phyloP scores from a whole-genome alignment of 2,888 invertebrate genomes.

The Acanthopleura granulata region DNA sequence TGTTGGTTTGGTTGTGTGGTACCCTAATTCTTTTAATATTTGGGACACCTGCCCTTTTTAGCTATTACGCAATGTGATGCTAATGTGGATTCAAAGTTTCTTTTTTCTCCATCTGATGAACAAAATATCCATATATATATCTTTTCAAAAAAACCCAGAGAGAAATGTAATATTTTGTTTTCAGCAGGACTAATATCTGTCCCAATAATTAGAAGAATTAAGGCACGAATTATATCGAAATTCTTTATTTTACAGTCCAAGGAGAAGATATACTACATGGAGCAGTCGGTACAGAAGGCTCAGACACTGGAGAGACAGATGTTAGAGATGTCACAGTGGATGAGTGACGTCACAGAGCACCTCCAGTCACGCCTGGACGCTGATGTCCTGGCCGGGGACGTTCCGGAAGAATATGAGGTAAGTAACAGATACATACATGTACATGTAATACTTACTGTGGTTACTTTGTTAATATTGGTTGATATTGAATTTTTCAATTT shows the following conservation, averaged over 20 bases:
- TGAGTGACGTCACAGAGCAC: conserved; percentile 57
- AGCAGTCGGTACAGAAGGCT: conserved; percentile 81
- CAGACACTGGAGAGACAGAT: conserved; percentile 83
- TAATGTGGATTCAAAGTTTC: no score
- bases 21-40: no score
- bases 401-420: conserved; percentile 79
- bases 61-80: no score
- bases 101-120: no score
- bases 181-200: no score
- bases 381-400: conserved; percentile 83
- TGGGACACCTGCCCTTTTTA: no score
- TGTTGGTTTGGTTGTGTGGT: no score
- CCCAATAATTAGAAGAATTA: no score
- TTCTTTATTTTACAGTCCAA: conserved; percentile 71
- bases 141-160: no score
- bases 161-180: no score
- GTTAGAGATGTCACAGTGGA: conserved; percentile 73
- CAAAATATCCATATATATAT: no score
- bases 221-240: no score
- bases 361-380: conserved; percentile 78
- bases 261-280: conserved; percentile 76
- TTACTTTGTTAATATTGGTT: neutral
- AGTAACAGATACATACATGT: neutral
- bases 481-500: neutral
- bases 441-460: neutral